These are phyloP conservation scores for Holacanthella duospinosa DNA, from an alignment of 2,888 invertebrate genomes.

Conservation along the genomic window DNA sequence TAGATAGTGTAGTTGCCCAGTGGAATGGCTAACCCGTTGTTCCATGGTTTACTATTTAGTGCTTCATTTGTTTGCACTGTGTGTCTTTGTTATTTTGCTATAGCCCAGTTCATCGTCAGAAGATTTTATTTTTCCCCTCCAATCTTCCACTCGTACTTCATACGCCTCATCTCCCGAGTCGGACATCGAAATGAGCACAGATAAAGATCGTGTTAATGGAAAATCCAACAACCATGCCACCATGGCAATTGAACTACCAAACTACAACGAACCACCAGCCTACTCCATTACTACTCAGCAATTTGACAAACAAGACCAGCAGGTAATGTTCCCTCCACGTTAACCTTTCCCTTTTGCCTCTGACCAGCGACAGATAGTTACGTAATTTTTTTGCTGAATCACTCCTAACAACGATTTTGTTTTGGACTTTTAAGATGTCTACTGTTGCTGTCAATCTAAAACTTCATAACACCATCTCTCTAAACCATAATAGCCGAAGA, in stretches of 20 bases:
- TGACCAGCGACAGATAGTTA: slow-evolving; percentile 5
- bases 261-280: slow-evolving; percentile 56
- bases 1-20: slow-evolving; percentile 8
- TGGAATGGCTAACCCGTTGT: slow-evolving; percentile 17
- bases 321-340: not conserved
- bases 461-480: too few species aligned
- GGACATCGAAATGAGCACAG: slow-evolving; percentile 67
- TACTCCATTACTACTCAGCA: slow-evolving; percentile 57
- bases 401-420: too few species aligned
- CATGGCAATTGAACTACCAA: slow-evolving; percentile 34
- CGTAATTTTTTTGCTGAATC: too few species aligned
- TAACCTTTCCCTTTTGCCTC: not conserved
- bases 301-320: not conserved
- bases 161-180: slow-evolving; percentile 86
- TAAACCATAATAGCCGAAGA: not conserved
- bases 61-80: slow-evolving; percentile 35
- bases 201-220: slow-evolving; percentile 49
- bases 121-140: slow-evolving; percentile 98
- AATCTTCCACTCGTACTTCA: slow-evolving; percentile 62
- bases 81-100: slow-evolving; percentile 89
- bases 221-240: slow-evolving; percentile 60
- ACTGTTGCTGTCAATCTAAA: too few species aligned
- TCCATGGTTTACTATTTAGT: not conserved
- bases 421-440: too few species aligned
- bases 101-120: slow-evolving; percentile 46